Percentiles rank a stretch among this genome's conserved stretches.
These are phyloP conservation scores for Bos indicus DNA, from an alignment of 2,113 vertebrate species.

Conservation along the genomic window DNA sequence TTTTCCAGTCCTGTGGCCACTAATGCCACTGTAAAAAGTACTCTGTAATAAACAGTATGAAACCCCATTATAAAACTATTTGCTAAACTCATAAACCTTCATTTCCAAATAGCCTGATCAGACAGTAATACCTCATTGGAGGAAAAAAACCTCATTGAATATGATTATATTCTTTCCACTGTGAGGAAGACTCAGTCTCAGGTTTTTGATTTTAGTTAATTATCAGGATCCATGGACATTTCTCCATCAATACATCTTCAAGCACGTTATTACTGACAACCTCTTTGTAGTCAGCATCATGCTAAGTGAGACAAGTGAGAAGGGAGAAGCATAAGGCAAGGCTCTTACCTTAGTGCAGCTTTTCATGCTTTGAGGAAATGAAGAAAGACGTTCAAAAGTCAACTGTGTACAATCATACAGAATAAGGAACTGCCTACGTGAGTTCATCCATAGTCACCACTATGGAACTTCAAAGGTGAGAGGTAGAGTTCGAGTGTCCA, in stretches of 20 bases:
- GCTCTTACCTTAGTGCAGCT: background rate
- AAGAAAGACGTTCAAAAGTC: background rate
- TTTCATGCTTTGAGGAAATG: background rate
- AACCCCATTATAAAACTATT: background rate
- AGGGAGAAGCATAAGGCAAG: background rate
- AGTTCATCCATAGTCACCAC: background rate
- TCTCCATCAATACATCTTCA: background rate
- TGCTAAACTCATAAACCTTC: background rate
- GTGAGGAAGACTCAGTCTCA: background rate
- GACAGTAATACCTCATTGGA: background rate
- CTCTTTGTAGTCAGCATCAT: background rate
- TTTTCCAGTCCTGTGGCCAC: too few relatives aligned
- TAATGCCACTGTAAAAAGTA: background rate
- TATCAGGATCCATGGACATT: background rate
- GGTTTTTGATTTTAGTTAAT: background rate
- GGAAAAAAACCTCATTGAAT: background rate
- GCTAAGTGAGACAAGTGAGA: background rate
- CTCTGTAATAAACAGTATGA: background rate
- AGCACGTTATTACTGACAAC: background rate
- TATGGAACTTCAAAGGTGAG: background rate
- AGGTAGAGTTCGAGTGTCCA: rapidly evolving
- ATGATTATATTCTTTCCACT: background rate
- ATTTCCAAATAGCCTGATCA: background rate
- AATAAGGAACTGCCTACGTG: background rate
- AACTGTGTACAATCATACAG: background rate